Percentiles rank a stretch among this genome's conserved stretches.
These are phyloP conservation scores for Sphaerophoria rueppellii DNA, from an alignment of 2,888 invertebrate genomes.

Conservation along the genomic window DNA sequence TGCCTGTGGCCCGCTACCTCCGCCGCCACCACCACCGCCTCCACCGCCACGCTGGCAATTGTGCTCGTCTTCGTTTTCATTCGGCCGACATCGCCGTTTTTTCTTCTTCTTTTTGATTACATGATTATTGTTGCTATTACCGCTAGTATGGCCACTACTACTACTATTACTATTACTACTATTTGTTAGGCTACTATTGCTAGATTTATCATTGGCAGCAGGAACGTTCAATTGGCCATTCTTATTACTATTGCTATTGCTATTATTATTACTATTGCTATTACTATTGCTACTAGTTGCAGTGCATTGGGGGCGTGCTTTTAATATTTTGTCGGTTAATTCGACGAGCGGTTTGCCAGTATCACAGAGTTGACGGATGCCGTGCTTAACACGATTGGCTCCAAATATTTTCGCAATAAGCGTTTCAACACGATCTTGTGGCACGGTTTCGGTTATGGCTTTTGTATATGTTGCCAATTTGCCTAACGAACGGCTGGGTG, in stretches of 20 bases:
- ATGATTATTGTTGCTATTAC: conserved; percentile 75
- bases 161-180: conserved; percentile 76
- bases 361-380: conserved; percentile 83
- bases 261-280: conserved; percentile 74
- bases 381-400: conserved; percentile 82
- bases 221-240: conserved; percentile 77
- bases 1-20: conserved; percentile 74
- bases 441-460: conserved; percentile 86
- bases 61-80: conserved; percentile 79
- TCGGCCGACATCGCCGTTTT: conserved; percentile 78
- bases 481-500: conserved; percentile 86
- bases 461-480: conserved; percentile 89
- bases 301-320: conserved; percentile 82
- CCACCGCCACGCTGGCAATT: conserved; percentile 76
- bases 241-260: conserved; percentile 74
- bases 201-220: conserved; percentile 77
- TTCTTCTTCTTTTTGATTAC: conserved; percentile 78
- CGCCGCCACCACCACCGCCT: no score
- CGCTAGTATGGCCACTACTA: conserved; percentile 76
- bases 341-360: conserved; percentile 81
- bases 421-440: conserved; percentile 83
- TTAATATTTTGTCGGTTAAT: conserved; percentile 81
- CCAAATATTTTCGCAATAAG: conserved; percentile 83
- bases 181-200: conserved; percentile 75
- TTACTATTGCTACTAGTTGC: conserved; percentile 76